These are phyloP conservation scores for Picus viridis DNA, from an alignment of 2,797 vertebrate genomes.

Conservation along the genomic window DNA sequence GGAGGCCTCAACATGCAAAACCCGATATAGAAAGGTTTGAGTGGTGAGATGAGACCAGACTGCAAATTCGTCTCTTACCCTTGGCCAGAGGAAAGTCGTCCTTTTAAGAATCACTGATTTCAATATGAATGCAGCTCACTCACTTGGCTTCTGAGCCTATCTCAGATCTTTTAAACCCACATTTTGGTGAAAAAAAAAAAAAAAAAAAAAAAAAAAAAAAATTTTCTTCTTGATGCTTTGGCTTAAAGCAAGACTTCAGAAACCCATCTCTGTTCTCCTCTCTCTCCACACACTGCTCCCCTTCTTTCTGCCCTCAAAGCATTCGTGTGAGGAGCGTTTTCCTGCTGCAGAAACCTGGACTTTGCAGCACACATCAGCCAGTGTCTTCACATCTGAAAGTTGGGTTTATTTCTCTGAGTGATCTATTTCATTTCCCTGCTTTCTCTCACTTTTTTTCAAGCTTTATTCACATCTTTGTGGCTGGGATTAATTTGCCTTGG, in stretches of 20 bases:
- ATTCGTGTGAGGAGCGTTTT: background rate
- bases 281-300: background rate
- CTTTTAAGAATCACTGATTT: constrained; percentile 1
- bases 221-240: background rate
- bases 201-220: background rate
- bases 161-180: background rate
- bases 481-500: constrained; percentile 66
- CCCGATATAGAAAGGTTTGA: background rate
- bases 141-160: constrained; percentile 10
- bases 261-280: background rate
- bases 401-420: constrained; percentile 7
- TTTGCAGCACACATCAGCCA: background rate
- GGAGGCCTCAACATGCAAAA: background rate
- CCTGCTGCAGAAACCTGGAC: background rate
- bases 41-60: constrained; percentile 20
- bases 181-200: no score
- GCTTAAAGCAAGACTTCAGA: background rate
- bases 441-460: constrained; percentile 6
- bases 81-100: background rate
- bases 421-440: constrained; percentile 53
- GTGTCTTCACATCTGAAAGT: background rate
- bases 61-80: constrained; percentile 4
- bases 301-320: background rate
- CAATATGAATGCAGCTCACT: constrained; percentile 7
- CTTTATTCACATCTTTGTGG: constrained; percentile 54